Evolutionary conservation across 1,140 invertebrate species (phyloP).

Genomic region (Halictus rubicundus): DNA sequence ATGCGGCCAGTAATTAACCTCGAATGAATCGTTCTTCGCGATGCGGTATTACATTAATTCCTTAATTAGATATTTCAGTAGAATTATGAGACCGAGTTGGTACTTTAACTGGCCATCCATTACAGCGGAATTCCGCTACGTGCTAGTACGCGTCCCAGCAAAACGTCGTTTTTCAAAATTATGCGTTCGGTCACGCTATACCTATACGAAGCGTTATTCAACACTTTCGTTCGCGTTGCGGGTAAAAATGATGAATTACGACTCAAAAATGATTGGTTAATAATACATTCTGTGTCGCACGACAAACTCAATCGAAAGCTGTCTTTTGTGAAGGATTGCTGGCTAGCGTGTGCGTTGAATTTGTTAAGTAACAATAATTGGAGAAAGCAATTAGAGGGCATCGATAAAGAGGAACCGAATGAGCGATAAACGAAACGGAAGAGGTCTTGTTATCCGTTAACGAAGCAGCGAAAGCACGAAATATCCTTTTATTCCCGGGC

Average conservation of each 20-base stretch:
- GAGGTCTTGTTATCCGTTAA: too few relatives aligned
- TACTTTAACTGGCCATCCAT: conserved; percentile 2
- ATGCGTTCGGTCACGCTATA: conserved; percentile 59
- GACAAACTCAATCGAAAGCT: not conserved
- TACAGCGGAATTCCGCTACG: conserved; percentile 46
- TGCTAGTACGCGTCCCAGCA: conserved; percentile 4
- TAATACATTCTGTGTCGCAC: too few relatives aligned
- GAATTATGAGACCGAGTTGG: not conserved
- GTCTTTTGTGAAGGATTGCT: conserved; percentile 6
- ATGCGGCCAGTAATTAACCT: conserved; percentile 12
- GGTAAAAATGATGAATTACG: too few relatives aligned
- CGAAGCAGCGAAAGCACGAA: not conserved
- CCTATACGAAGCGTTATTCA: conserved; percentile 48
- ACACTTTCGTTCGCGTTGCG: conserved; percentile 36
- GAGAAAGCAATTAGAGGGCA: too few relatives aligned
- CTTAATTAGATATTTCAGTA: conserved; percentile 39
- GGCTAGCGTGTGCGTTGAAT: too few relatives aligned
- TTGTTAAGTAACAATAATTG: too few relatives aligned
- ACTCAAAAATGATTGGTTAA: too few relatives aligned
- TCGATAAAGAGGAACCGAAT: too few relatives aligned
- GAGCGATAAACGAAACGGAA: too few relatives aligned
- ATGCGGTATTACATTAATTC: not conserved
- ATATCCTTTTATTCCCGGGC: not conserved
- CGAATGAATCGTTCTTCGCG: not conserved
- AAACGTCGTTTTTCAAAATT: conserved; percentile 58